Percentiles rank a stretch among this genome's conserved stretches.
Conservation (phyloP, 2,113 vertebrate genomes). For the Epinephelus fuscoguttatus region DNA sequence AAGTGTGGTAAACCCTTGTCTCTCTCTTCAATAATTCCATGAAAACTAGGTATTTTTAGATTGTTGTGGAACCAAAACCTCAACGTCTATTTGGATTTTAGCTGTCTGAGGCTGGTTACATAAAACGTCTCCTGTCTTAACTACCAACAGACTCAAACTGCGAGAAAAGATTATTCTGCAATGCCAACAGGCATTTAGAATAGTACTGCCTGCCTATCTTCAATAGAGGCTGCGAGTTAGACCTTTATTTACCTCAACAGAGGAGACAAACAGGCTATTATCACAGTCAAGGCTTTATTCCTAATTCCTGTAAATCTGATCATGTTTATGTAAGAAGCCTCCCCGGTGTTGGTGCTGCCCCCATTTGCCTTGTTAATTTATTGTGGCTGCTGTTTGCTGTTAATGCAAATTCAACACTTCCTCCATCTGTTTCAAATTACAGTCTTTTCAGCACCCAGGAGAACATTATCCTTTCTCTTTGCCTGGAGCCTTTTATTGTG, state of each 20-base stretch:
- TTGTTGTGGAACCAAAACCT: slow-evolving; percentile 25
- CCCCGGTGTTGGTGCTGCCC: neutral
- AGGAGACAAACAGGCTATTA: neutral
- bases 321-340: slow-evolving; percentile 16
- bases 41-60: slow-evolving; percentile 23
- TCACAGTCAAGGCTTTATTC: slow-evolving; percentile 1
- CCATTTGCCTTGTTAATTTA: slow-evolving; percentile 20
- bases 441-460: neutral
- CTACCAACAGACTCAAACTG: slow-evolving; percentile 3
- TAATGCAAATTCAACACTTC: slow-evolving; percentile 25
- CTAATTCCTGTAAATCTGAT: slow-evolving; percentile 24
- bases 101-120: neutral
- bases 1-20: neutral
- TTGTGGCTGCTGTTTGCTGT: slow-evolving; percentile 12
- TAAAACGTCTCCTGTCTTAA: neutral
- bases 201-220: neutral
- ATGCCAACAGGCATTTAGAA: neutral
- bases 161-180: slow-evolving; percentile 3
- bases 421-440: slow-evolving; percentile 27
- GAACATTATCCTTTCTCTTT: neutral
- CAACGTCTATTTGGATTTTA: slow-evolving; percentile 24
- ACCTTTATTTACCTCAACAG: neutral
- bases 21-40: slow-evolving; percentile 15
- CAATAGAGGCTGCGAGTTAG: neutral
- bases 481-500: slow-evolving; percentile 10